Conservation (phyloP, 2,888 invertebrate genomes). For the Seira musarum region DNA sequence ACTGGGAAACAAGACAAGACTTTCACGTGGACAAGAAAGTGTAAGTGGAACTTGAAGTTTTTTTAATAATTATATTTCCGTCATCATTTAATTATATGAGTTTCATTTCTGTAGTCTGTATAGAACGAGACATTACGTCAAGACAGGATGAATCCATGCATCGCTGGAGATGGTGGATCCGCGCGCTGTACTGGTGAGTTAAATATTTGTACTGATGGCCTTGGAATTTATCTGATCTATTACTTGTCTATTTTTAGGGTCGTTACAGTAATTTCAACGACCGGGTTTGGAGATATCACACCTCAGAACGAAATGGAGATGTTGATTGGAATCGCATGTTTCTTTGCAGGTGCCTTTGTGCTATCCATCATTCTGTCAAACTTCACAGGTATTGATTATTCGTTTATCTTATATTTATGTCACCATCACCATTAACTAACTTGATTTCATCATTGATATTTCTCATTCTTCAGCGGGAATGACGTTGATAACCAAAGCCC, state of each 20-base stretch:
- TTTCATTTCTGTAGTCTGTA: too few species aligned
- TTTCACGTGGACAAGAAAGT: conserved; percentile 27
- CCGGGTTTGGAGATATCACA: conserved; percentile 67
- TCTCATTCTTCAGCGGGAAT: conserved; percentile 64
- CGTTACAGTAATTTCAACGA: too few species aligned
- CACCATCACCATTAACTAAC: too few species aligned
- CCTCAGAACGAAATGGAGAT: conserved; percentile 60
- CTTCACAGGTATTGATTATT: too few species aligned
- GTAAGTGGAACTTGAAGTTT: conserved; percentile 18
- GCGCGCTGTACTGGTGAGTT: conserved; percentile 54
- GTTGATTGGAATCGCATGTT: conserved; percentile 56
- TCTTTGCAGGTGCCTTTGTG: conserved; percentile 67
- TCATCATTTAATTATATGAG: too few species aligned
- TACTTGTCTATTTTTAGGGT: too few species aligned
- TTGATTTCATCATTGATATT: too few species aligned
- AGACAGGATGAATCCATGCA: too few species aligned
- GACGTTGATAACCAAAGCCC: conserved; percentile 53
- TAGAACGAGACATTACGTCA: too few species aligned
- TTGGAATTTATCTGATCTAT: background rate
- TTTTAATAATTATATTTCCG: too few species aligned
- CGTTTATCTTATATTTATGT: too few species aligned
- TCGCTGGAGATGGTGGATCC: conserved; percentile 65
- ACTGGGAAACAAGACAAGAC: background rate
- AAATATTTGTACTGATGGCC: background rate
- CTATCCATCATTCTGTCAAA: conserved; percentile 66